A percentile compares a stretch with the other conserved stretches of the same genome.
These are phyloP conservation scores for Myripristis murdjan DNA, from an alignment of 2,797 vertebrate genomes.

Conservation along the genomic window DNA sequence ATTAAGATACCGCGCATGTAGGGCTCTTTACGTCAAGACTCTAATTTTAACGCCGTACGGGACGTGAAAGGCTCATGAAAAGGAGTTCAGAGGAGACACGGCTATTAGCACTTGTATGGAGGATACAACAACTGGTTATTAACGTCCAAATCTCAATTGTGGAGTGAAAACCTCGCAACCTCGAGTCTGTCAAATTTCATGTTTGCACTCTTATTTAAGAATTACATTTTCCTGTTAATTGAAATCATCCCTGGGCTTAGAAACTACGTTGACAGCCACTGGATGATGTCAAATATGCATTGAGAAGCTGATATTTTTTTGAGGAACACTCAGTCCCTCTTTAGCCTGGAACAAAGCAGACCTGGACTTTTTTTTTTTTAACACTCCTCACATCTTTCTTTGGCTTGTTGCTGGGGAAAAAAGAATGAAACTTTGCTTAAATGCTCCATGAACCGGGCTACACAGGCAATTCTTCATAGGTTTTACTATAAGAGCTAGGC, in stretches of 20 bases:
- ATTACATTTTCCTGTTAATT: no score
- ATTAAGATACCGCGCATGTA: conserved; percentile 61
- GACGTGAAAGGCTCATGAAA: conserved; percentile 1
- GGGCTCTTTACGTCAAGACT: conserved; percentile 10
- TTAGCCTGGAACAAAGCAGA: not conserved
- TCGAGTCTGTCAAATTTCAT: not conserved
- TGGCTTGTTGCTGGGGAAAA: conserved; percentile 2
- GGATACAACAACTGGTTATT: conserved; percentile 24
- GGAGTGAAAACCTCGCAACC: not conserved
- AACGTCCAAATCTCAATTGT: not conserved
- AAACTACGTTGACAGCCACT: no score
- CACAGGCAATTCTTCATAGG: no score
- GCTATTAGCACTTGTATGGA: conserved; percentile 19
- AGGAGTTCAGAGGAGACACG: conserved; percentile 15
- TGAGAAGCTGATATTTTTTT: no score
- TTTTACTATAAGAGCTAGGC: no score
- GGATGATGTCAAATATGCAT: no score
- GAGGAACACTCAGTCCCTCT: not conserved
- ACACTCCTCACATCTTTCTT: not conserved
- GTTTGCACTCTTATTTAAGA: not conserved
- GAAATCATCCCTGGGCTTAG: no score
- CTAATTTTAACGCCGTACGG: conserved; percentile 3
- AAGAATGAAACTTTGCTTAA: not conserved
- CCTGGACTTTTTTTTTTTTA: not conserved
- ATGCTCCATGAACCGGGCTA: no score